These are phyloP conservation scores for Corvus cornix DNA, from an alignment of 2,113 vertebrate genomes.

Conservation along the genomic window DNA sequence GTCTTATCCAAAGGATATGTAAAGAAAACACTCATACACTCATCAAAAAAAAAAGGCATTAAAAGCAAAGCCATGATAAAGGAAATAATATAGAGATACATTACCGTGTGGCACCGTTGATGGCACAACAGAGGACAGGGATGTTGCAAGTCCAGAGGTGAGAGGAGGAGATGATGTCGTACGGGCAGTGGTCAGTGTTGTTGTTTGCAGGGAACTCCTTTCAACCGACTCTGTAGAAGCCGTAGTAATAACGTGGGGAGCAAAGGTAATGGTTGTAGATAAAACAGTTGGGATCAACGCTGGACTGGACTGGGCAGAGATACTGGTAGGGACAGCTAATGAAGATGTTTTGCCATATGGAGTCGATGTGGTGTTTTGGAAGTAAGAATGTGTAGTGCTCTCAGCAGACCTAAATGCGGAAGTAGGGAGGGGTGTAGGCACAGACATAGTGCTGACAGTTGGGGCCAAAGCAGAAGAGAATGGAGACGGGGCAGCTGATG, in stretches of 20 bases:
- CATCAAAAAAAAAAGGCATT: background rate
- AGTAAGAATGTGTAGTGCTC: background rate
- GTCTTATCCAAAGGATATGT: fast-evolving
- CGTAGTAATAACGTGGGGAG: background rate
- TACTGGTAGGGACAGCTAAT: background rate
- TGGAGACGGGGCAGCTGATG: fast-evolving
- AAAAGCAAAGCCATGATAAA: fast-evolving
- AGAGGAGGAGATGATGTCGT: fast-evolving
- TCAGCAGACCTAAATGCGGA: background rate
- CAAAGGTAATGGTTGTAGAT: background rate
- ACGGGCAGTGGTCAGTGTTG: background rate
- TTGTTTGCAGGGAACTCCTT: background rate
- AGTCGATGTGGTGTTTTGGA: background rate
- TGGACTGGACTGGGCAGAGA: background rate
- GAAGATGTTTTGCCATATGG: background rate
- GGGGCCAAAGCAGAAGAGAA: fast-evolving
- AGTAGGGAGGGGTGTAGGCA: fast-evolving
- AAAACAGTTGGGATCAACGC: background rate
- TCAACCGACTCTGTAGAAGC: background rate
- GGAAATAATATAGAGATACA: fast-evolving
- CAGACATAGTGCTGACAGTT: fast-evolving
- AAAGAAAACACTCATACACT: background rate
- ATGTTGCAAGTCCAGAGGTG: background rate
- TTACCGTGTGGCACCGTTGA: background rate
- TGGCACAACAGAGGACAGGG: background rate